Percentiles rank a stretch among this genome's conserved stretches.
Conservation (phyloP, 1,140 invertebrate genomes). For the Drosophila kurseongensis region DNA sequence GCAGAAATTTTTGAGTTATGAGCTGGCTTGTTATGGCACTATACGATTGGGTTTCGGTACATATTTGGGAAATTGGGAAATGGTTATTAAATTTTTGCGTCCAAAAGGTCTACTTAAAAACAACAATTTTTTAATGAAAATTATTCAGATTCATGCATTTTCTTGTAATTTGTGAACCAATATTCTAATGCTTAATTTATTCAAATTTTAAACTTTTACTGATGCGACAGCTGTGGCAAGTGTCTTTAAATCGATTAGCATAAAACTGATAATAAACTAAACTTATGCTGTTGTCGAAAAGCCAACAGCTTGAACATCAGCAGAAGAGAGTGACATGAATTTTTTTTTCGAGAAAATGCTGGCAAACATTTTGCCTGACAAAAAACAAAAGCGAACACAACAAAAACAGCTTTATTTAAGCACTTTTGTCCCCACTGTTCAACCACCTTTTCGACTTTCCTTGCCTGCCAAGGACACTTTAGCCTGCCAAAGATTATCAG, state of each 20-base stretch:
- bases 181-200: too few species aligned
- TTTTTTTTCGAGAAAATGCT: conserved; percentile 17
- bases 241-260: conserved; percentile 35
- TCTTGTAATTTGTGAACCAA: too few species aligned
- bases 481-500: conserved; percentile 65
- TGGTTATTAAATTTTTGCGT: conserved; percentile 3
- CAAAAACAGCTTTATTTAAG: conserved; percentile 49
- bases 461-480: conserved; percentile 54
- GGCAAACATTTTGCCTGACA: conserved; percentile 24
- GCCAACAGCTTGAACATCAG: conserved; percentile 28
- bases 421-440: conserved; percentile 15
- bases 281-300: conserved; percentile 19
- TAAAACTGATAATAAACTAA: conserved; percentile 50
- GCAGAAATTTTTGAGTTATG: conserved; percentile 6
- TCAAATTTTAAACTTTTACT: conserved; percentile 9
- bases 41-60: neutral
- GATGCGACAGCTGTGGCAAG: conserved; percentile 21
- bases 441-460: conserved; percentile 46
- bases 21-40: neutral
- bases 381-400: conserved; percentile 23
- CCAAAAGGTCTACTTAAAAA: too few species aligned
- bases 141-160: too few species aligned
- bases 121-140: too few species aligned
- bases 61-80: neutral
- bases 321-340: conserved; percentile 22